phyloP scores from a whole-genome alignment of 2,888 invertebrate species.

The Pandemis cinnamomeana region DNA sequence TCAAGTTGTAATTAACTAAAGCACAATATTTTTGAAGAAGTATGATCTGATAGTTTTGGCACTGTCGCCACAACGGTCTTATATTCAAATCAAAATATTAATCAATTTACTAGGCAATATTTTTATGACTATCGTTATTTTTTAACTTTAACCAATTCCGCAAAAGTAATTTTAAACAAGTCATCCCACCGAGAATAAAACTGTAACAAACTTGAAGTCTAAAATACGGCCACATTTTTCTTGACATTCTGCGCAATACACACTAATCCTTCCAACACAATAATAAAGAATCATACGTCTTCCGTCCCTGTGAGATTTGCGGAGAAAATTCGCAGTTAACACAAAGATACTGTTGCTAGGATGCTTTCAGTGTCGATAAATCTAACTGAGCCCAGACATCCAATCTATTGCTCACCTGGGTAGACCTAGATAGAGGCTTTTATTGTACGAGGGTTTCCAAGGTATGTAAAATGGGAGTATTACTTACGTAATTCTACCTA shows the following conservation, averaged over 20 bases:
- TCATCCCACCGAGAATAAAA: neutral
- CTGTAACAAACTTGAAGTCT: neutral
- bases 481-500: no score
- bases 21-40: no score
- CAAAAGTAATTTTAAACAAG: neutral
- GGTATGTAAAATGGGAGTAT: neutral
- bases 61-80: neutral
- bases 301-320: constrained; percentile 15
- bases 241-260: constrained; percentile 6
- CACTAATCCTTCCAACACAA: constrained; percentile 32
- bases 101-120: no score
- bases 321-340: constrained; percentile 31
- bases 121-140: neutral
- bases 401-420: constrained; percentile 61
- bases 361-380: constrained; percentile 61
- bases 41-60: no score
- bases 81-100: no score
- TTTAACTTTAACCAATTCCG: neutral
- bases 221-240: constrained; percentile 12
- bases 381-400: constrained; percentile 60
- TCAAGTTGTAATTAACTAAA: no score
- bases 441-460: neutral
- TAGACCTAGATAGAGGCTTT: constrained; percentile 16
- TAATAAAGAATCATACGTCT: constrained; percentile 39
- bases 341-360: constrained; percentile 46